Base-by-base conservation (phyloP, 1,140 invertebrate genomes). In the Dendroctonus valens region DNA sequence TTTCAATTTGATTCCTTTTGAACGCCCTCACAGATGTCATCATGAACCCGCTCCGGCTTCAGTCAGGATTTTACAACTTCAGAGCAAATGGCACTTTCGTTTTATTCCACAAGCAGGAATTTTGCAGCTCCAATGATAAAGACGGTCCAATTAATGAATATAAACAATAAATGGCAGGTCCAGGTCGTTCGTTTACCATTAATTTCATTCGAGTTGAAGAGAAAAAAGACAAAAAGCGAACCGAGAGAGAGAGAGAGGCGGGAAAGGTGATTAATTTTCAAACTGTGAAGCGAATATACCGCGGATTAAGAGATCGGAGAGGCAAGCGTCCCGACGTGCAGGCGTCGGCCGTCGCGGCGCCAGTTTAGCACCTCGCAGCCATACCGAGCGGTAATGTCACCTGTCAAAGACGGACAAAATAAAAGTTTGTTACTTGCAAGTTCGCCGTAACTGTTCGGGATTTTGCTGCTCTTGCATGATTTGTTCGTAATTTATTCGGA, bases 351-450 rank as follows among this genome's bases (percentile, higher is more conserved):
- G 41, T 48, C 42, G 57, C 39, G 57, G 57, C 57, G 57, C 57
- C 57, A 26, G 14, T 59, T 59, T 59, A 59, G 57, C 57, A 59
- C 57, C 57, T 59, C 57, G 57, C 5, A 48, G 44, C 57, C 44
- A 46, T 37, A 7, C 12, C 26, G 53, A 11, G 26, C 26, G 53
- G 41, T 46, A 12, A 44, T 37, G 57, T 59, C 57, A 59, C 57
- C 57, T 59, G 53, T 55, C 53, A 55, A 37, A 40, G 39, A 39
- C 11, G n/a, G 15, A 39, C 38, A 51, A 51, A 51, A 59, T 59
- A 59, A 59, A 55, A 55, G 53, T 59, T 59, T 59, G 6, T 12
- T 52, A 15, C 14, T 26, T 37, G n/a, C 15, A 5, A 26, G 12
- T 52, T 12, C 50, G 15, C 9, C 15, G 14, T 52, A 46, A 12